A percentile compares a stretch with the other conserved stretches of the same genome.
These are phyloP conservation scores for Diogma glabrata DNA, from an alignment of 2,888 invertebrate species.

Conservation along the genomic window DNA sequence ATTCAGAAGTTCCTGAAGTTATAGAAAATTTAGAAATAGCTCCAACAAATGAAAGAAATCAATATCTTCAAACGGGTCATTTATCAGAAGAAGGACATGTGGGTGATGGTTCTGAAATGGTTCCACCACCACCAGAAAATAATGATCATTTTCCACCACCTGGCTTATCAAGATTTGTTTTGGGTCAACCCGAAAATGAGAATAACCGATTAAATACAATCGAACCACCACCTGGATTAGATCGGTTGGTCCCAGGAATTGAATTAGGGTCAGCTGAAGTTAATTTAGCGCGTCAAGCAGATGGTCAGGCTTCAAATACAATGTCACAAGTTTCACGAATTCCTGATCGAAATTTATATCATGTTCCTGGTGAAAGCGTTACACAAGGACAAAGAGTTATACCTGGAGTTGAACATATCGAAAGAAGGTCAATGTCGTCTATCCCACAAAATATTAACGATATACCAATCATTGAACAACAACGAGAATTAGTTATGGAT, in stretches of 20 bases:
- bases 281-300: slow-evolving; percentile 37
- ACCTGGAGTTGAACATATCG: slow-evolving; percentile 43
- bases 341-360: slow-evolving; percentile 28
- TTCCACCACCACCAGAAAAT: slow-evolving; percentile 20
- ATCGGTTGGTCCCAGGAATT: slow-evolving; percentile 42
- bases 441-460: slow-evolving; percentile 16
- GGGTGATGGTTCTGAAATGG: slow-evolving; percentile 9
- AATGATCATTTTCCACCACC: slow-evolving; percentile 46
- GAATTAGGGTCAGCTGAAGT: slow-evolving; percentile 31
- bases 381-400: slow-evolving; percentile 37
- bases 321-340: slow-evolving; percentile 13
- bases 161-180: slow-evolving; percentile 51
- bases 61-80: slow-evolving; percentile 66
- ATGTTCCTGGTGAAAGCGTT: slow-evolving; percentile 30
- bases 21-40: slow-evolving; percentile 42
- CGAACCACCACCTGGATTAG: slow-evolving; percentile 41
- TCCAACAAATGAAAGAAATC: slow-evolving; percentile 56
- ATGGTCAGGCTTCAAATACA: slow-evolving; percentile 34
- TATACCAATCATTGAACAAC: slow-evolving; percentile 24
- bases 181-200: slow-evolving; percentile 51
- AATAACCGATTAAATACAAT: slow-evolving; percentile 27
- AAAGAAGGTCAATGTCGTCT: slow-evolving; percentile 15
- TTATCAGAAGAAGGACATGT: slow-evolving; percentile 44
- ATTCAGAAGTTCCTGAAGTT: slow-evolving; percentile 50
- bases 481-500: slow-evolving; percentile 45